These are phyloP conservation scores for Lamellibrachia columna DNA, from an alignment of 2,888 invertebrate species.

Conservation along the genomic window DNA sequence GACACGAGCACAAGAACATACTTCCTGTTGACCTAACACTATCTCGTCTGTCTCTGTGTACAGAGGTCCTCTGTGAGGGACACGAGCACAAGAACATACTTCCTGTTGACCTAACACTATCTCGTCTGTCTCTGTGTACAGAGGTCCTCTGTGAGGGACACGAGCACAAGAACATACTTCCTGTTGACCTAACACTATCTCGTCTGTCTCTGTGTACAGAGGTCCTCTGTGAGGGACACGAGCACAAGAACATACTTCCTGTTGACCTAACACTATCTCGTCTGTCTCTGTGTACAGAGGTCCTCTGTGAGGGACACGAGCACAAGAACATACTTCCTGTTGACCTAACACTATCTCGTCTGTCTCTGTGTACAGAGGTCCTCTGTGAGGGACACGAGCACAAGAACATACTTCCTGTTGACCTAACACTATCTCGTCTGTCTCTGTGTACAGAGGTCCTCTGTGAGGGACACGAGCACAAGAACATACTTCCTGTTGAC, in stretches of 20 bases:
- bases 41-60: background rate
- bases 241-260: slow-evolving; percentile 60
- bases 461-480: slow-evolving; percentile 60
- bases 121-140: background rate
- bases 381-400: slow-evolving; percentile 58
- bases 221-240: slow-evolving; percentile 52
- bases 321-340: slow-evolving; percentile 61
- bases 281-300: slow-evolving; percentile 21
- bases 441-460: slow-evolving; percentile 23
- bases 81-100: slow-evolving; percentile 61
- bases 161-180: slow-evolving; percentile 59
- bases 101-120: too few relatives aligned
- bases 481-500: slow-evolving; percentile 48
- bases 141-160: slow-evolving; percentile 51
- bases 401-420: slow-evolving; percentile 51
- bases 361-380: slow-evolving; percentile 23
- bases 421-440: background rate
- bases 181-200: too few relatives aligned
- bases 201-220: slow-evolving; percentile 18
- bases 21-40: too few relatives aligned
- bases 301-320: slow-evolving; percentile 53
- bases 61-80: slow-evolving; percentile 45
- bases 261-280: background rate
- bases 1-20: slow-evolving; percentile 60
- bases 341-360: background rate